Base-by-base conservation (phyloP, 2,113 vertebrate species). In the Merops nubicus region DNA sequence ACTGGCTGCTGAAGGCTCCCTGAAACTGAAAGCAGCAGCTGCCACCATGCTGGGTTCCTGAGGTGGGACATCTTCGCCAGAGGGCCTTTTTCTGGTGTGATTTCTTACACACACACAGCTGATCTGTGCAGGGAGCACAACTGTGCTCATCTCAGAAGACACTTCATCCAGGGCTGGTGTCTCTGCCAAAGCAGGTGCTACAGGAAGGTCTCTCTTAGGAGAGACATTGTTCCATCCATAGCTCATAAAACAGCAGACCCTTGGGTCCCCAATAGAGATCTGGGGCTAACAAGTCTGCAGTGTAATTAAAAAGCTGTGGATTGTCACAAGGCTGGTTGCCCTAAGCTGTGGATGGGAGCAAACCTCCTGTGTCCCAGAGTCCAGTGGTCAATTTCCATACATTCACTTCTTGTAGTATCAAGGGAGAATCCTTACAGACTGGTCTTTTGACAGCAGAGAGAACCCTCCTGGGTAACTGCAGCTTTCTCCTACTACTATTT, bases 11-110 rank as follows among this genome's bases (percentile, higher is more conserved):
- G 31, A 29, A 64, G 63, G 84, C 38, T 77, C 7, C 67, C 76
- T 77, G 57, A 79, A 89, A 88, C 56, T 7, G 78, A 95, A 96
- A 96, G n/a, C 43, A 76, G 51, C 90, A 94, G 76, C 91, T 91
- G 89, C 13, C 21, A 14, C 63, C 56, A 11, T 0, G 4, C 21
- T 25, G 33, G 10, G 15, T 62, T 85, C 18, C 40, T 5, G 21
- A 15, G 34, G 59, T 0, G 0, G 33, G 33, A 50, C 25, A 38
- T 81, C 19, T 63, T 67, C 40, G 9, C n/a, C 13, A 20, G 14
- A 45, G 23, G 8, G 16, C 22, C 56, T 42, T 84, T 76, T 68
- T 12, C 38, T 16, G 76, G 33, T 60, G 38, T 15, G 48, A 5
- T 14, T 87, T 74, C 54, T 40, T 25, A 65, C 0, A 3, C 6